Percentiles rank a stretch among this genome's conserved stretches.
Conservation (phyloP, 2,113 vertebrate species). For the Rhinoptilus africanus region DNA sequence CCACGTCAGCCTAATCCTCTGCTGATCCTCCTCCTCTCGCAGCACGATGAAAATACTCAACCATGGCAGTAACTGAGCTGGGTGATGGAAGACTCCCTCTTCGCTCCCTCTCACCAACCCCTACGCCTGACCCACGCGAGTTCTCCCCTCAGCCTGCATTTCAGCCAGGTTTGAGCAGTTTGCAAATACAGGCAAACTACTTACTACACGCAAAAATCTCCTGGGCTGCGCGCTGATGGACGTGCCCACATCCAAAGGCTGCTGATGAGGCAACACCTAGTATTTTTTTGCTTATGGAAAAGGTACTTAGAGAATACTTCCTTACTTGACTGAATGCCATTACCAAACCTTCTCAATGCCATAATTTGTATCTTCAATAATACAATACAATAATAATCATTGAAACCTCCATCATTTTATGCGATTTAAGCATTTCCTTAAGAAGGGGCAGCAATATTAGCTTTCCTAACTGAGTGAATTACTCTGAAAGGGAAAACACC, state of each 20-base stretch:
- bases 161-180: neutral
- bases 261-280: neutral
- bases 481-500: neutral
- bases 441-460: neutral
- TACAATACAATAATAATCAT: neutral
- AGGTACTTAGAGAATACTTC: neutral
- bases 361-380: neutral
- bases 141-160: neutral
- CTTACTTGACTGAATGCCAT: neutral
- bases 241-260: neutral
- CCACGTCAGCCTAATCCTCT: neutral
- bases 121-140: neutral
- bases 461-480: neutral
- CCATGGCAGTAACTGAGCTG: accelerated
- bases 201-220: neutral
- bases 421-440: neutral
- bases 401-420: neutral
- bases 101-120: neutral
- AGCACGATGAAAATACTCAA: neutral
- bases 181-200: neutral
- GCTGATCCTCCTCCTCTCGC: neutral
- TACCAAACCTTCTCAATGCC: neutral
- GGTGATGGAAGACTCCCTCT: neutral
- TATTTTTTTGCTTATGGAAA: neutral
- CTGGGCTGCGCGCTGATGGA: accelerated